Evolutionary conservation across 1,140 invertebrate genomes (phyloP).

Genomic region (Potamilus streckersoni): DNA sequence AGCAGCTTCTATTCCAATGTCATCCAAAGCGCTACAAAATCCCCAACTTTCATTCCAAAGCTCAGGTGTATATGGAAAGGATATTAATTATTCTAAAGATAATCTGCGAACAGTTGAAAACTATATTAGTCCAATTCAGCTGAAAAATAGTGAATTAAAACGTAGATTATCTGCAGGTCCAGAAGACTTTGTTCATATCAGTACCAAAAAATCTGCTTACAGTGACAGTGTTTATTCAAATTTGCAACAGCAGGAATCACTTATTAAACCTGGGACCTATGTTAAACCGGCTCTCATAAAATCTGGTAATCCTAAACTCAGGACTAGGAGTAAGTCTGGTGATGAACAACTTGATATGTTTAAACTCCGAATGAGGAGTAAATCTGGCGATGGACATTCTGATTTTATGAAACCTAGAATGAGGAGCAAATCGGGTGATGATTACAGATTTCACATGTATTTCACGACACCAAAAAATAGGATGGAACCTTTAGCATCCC

Average conservation of each 20-base stretch:
- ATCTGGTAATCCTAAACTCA: constrained; percentile 21
- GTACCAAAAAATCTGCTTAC: no score
- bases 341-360: constrained; percentile 36
- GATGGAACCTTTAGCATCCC: constrained; percentile 47
- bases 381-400: constrained; percentile 48
- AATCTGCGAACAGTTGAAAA: no score
- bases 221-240: no score
- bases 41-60: no score
- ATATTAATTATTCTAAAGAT: no score
- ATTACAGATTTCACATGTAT: constrained; percentile 55
- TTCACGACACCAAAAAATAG: constrained; percentile 56
- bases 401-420: constrained; percentile 37
- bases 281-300: constrained; percentile 2
- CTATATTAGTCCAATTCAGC: not conserved
- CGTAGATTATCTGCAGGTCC: constrained; percentile 55
- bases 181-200: constrained; percentile 12
- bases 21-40: no score
- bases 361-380: constrained; percentile 50
- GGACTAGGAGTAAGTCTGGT: constrained; percentile 58
- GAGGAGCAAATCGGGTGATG: constrained; percentile 59
- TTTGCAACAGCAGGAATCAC: no score
- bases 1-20: no score
- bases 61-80: no score
- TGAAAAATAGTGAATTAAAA: constrained; percentile 44
- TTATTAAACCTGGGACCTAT: not conserved